Evolutionary conservation across 2,888 invertebrate species (phyloP), one percentile per base, ranked within the genome.

Genomic region (Geophilus truncorum): DNA sequence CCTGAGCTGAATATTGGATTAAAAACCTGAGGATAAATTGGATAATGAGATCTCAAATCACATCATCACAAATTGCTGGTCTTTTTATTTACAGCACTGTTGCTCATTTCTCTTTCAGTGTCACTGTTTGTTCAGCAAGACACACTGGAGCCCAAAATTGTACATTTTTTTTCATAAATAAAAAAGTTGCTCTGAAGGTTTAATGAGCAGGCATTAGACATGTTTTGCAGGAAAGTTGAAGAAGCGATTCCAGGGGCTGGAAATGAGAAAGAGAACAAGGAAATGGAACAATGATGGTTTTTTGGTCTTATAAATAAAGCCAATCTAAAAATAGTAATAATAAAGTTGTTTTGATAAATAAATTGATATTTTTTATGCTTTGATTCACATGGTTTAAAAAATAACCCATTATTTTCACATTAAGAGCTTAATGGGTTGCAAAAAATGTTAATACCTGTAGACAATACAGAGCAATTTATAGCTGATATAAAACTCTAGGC

Each of bases 1-100:
- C 57, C 57, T 57, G 57, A 57, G 57, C 57, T 57, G 57, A 57
- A 57, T 57, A 57, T 57, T 57, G 57, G 21, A 57, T 57, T 57
- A 57, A 21, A 57, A 57, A 57, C 21, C 57, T 21, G 57, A 6
- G 57, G 57, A 57, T 57, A 21, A 57, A 57, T 57, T 57, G 57
- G 57, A 57, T 57, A 57, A 57, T 57, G 57, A 57, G 45, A 45
- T 18, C 23, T 21, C 57, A 57, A 57, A 57, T 57, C 57, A 57
- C 23, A 23, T 57, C 23, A 57, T 57, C 57, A 57, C 57, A 57
- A 57, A 57, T 57, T 57, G 57, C 21, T 23, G 40, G 1, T n/a
- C 21, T 57, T 57, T 57, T 57, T 57, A 57, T 57, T 23, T 23
- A 23, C 21, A 57, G 4, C 5, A 57, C 21, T 57, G 10, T 57